Evolutionary conservation across 2,797 vertebrate species (phyloP).

Genomic region (Gallinago nigripennis): DNA sequence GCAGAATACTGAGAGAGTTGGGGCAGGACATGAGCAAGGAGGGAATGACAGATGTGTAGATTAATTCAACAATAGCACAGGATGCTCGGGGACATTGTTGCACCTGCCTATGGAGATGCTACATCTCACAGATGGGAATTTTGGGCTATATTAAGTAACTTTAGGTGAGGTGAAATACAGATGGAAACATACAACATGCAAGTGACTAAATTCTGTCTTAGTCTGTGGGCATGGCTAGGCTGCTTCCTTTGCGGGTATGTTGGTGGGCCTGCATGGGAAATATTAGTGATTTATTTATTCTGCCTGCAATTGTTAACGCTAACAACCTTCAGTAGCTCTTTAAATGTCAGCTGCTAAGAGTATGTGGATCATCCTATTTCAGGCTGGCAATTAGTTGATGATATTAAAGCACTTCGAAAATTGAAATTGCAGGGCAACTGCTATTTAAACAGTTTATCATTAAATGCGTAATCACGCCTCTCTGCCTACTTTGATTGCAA

Average conservation of each 20-base stretch:
- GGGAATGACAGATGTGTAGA: neutral
- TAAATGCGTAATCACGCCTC: neutral
- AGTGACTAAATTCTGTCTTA: neutral
- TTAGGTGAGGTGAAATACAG: neutral
- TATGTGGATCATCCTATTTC: constrained; percentile 5
- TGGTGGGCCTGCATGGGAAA: neutral
- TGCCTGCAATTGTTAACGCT: neutral
- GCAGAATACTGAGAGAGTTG: neutral
- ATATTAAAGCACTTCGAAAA: constrained; percentile 14
- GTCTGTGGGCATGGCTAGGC: neutral
- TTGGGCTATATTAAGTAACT: neutral
- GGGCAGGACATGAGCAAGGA: neutral
- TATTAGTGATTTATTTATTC: constrained; percentile 23
- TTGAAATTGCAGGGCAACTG: neutral
- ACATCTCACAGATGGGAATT: neutral
- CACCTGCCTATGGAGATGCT: neutral
- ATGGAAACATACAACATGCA: neutral
- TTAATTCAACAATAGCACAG: neutral
- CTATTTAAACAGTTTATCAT: constrained; percentile 17
- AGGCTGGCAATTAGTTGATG: constrained; percentile 17
- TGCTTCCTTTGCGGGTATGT: neutral
- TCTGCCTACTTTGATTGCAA: neutral
- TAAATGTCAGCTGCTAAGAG: neutral
- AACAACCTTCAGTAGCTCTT: constrained; percentile 6
- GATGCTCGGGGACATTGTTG: neutral